phyloP scores from a whole-genome alignment of 2,113 vertebrate genomes.

The Nothoprocta pentlandii region DNA sequence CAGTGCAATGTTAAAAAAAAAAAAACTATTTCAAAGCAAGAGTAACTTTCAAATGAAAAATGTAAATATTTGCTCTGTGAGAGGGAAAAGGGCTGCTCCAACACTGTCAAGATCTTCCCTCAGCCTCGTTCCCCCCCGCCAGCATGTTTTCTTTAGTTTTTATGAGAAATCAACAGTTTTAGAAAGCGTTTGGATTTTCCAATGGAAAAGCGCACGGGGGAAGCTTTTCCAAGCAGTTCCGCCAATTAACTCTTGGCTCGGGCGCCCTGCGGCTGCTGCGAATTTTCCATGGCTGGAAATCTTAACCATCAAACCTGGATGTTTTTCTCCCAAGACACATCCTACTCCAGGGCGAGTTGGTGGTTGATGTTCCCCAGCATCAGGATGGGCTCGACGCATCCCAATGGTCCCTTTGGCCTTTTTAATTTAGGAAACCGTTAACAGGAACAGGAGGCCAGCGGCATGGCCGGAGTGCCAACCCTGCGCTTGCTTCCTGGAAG shows the following conservation, averaged over 20 bases:
- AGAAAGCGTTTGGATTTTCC: slow-evolving; percentile 54
- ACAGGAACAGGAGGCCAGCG: not conserved
- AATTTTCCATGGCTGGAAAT: slow-evolving; percentile 63
- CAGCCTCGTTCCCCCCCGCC: not conserved
- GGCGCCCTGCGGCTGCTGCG: not conserved
- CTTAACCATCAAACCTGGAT: slow-evolving; percentile 16
- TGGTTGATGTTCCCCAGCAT: not conserved
- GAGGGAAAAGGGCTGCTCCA: slow-evolving; percentile 42
- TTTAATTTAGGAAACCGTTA: accelerated
- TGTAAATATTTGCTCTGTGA: slow-evolving; percentile 43
- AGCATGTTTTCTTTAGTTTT: slow-evolving; percentile 24
- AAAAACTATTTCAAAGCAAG: slow-evolving; percentile 40
- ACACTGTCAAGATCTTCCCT: slow-evolving; percentile 6
- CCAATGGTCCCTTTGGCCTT: not conserved
- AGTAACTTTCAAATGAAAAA: slow-evolving; percentile 40
- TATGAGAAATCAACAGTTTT: slow-evolving; percentile 56
- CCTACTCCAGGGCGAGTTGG: accelerated
- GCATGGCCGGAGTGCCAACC: not conserved
- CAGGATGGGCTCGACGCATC: not conserved
- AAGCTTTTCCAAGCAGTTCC: slow-evolving; percentile 34
- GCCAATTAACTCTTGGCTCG: slow-evolving; percentile 36
- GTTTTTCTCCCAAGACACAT: not conserved
- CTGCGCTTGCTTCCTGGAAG: not conserved
- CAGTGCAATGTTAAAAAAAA: not conserved
- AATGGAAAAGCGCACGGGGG: slow-evolving; percentile 58